Conservation (phyloP, 2,888 invertebrate species). For the Macrosiphum euphorbiae region DNA sequence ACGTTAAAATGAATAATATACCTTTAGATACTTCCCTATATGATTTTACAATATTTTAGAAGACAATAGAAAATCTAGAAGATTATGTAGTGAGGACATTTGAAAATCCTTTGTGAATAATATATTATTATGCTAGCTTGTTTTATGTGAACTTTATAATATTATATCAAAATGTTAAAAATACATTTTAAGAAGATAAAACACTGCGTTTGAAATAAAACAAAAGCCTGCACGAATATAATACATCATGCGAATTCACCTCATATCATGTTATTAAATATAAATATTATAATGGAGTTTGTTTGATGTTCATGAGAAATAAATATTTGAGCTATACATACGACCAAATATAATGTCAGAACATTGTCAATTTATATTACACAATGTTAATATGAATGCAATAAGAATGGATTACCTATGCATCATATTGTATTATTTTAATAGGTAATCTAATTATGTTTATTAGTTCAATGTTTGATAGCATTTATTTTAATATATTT, state of each 20-base stretch:
- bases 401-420: background rate
- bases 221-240: too few relatives aligned
- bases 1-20: background rate
- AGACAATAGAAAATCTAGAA: background rate
- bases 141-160: background rate
- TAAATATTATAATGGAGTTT: background rate
- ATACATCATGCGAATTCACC: background rate
- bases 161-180: background rate
- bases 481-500: background rate
- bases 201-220: background rate
- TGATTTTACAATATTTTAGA: background rate
- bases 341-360: background rate
- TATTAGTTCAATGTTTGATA: too few relatives aligned
- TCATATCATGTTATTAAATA: background rate
- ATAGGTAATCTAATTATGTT: background rate
- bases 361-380: background rate
- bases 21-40: background rate
- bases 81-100: background rate
- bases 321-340: background rate
- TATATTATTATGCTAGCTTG: background rate
- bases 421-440: background rate
- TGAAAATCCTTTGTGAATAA: background rate
- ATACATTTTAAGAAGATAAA: background rate
- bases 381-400: background rate
- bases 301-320: background rate